Percentiles rank a stretch among this genome's conserved stretches.
Conservation (phyloP, 2,113 vertebrate species). For the Laticauda colubrina region DNA sequence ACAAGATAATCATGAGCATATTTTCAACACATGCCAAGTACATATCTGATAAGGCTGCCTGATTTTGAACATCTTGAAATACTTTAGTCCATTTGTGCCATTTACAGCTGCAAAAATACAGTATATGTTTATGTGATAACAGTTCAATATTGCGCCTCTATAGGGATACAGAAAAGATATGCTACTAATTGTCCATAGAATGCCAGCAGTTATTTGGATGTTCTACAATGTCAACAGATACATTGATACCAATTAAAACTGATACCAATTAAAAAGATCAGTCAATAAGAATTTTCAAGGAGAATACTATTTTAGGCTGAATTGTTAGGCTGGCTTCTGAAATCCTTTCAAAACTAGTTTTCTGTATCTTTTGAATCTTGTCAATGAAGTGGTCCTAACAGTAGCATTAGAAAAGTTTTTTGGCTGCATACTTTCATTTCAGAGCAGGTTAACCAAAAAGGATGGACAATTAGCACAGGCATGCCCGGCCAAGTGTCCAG, state of each 20-base stretch:
- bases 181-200: background rate
- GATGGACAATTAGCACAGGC: background rate
- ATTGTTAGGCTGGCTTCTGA: constrained; percentile 57
- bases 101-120: background rate
- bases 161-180: background rate
- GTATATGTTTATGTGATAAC: background rate
- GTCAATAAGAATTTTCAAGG: constrained; percentile 41
- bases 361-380: background rate
- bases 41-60: background rate
- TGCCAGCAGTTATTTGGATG: fast-evolving
- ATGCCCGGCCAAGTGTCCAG: constrained; percentile 16
- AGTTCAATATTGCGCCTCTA: background rate
- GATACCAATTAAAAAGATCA: constrained; percentile 30
- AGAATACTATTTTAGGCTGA: constrained; percentile 36
- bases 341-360: constrained; percentile 34
- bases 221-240: background rate
- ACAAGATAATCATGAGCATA: background rate
- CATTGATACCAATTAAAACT: constrained; percentile 15
- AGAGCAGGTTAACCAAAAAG: background rate
- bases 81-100: background rate
- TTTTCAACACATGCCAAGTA: constrained; percentile 33
- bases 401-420: constrained; percentile 5
- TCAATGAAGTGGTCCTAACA: background rate
- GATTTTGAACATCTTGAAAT: background rate
- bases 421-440: background rate